A percentile compares a stretch with the other conserved stretches of the same genome.
These are phyloP conservation scores for Drosophila trapezifrons DNA, from an alignment of 1,140 invertebrate species.

Conservation along the genomic window DNA sequence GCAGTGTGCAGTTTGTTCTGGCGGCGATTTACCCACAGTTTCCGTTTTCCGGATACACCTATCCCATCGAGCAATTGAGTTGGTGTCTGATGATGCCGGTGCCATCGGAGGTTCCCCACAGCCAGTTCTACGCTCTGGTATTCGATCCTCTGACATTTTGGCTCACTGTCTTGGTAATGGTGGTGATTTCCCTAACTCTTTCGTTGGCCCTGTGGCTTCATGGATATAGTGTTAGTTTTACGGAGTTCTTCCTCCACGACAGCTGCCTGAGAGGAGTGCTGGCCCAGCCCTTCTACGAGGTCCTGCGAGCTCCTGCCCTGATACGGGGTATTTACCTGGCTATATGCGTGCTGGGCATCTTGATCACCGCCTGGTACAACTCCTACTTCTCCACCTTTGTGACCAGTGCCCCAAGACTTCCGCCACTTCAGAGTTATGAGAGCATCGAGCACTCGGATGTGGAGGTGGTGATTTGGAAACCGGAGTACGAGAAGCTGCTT, in stretches of 20 bases:
- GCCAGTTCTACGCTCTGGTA: constrained; percentile 59
- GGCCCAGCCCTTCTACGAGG: constrained; percentile 60
- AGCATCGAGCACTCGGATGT: constrained; percentile 45
- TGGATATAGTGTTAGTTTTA: constrained; percentile 34
- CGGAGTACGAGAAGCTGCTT: constrained; percentile 54
- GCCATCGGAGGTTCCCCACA: constrained; percentile 47
- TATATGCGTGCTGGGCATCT: constrained; percentile 64
- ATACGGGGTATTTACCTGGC: constrained; percentile 59
- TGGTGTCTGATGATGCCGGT: constrained; percentile 75
- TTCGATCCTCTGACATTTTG: constrained; percentile 43
- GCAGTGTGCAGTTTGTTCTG: constrained; percentile 52
- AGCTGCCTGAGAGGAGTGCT: constrained; percentile 65
- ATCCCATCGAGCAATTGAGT: constrained; percentile 65
- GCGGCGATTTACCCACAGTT: constrained; percentile 29
- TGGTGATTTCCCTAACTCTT: constrained; percentile 43
- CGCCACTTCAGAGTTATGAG: constrained; percentile 43
- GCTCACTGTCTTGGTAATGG: constrained; percentile 20
- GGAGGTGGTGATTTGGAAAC: constrained; percentile 51
- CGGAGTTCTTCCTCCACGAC: constrained; percentile 55
- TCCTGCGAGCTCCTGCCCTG: constrained; percentile 25
- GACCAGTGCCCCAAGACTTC: constrained; percentile 47
- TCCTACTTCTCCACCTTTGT: constrained; percentile 70
- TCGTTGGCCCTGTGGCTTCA: constrained; percentile 28
- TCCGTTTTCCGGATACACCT: constrained; percentile 40
- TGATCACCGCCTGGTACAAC: constrained; percentile 69